These are phyloP conservation scores for Palaemon carinicauda DNA, from an alignment of 1,140 invertebrate genomes.

Conservation along the genomic window DNA sequence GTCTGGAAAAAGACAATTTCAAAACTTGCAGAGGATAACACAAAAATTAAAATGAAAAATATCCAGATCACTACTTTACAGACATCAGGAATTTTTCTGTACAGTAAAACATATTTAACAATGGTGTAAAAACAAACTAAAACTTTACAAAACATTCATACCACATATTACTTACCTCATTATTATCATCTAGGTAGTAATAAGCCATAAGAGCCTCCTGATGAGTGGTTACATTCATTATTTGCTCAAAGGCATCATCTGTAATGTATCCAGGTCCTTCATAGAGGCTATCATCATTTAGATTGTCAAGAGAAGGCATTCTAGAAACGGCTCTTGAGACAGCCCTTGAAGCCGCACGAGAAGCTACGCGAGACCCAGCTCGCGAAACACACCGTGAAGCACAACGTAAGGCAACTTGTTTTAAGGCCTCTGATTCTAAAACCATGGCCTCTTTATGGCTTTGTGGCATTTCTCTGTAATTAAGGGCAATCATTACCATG, in stretches of 20 bases:
- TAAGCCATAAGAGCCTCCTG: constrained; percentile 89
- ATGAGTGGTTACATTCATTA: constrained; percentile 81
- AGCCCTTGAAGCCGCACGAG: constrained; percentile 26
- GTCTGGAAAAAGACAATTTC: no score
- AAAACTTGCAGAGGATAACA: no score
- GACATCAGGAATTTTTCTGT: no score
- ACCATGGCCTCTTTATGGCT: constrained; percentile 37
- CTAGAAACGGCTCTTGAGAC: constrained; percentile 31
- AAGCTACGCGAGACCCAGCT: constrained; percentile 4
- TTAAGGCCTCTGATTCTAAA: constrained; percentile 33
- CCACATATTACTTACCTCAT: constrained; percentile 67
- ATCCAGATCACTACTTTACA: no score
- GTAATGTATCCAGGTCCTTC: constrained; percentile 60
- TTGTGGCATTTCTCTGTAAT: neutral
- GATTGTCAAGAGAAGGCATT: constrained; percentile 7
- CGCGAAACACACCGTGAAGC: constrained; percentile 23
- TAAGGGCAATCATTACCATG: neutral
- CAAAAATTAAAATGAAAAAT: no score
- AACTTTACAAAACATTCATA: neutral
- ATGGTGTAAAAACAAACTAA: neutral
- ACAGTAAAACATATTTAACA: no score
- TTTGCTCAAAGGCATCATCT: constrained; percentile 85
- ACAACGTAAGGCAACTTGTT: constrained; percentile 37
- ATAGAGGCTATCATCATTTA: neutral
- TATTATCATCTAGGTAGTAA: constrained; percentile 87